Evolutionary conservation across 2,113 vertebrate species (phyloP).

Genomic region (Chaetorhynchus papuensis): DNA sequence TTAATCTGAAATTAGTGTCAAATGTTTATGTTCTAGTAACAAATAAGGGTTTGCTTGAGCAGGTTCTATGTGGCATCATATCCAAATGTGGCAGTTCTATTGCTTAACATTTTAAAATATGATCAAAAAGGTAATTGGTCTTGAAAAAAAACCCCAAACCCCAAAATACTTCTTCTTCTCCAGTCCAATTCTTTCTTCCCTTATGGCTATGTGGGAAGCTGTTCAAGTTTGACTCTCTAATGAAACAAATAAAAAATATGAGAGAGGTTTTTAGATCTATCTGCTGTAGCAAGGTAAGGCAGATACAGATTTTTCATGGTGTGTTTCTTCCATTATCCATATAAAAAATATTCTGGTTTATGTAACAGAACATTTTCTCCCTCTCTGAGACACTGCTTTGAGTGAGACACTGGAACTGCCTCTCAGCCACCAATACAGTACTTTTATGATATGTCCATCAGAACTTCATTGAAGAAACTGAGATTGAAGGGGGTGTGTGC

Average conservation of each 20-base stretch:
- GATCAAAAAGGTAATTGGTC: neutral
- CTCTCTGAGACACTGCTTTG: neutral
- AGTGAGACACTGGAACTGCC: neutral
- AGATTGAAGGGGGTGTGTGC: neutral
- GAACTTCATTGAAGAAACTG: neutral
- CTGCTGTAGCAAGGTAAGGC: neutral
- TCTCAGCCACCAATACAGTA: neutral
- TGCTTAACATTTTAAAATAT: neutral
- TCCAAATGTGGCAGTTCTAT: neutral
- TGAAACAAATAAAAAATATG: neutral
- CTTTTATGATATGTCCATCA: neutral
- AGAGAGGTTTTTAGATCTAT: neutral
- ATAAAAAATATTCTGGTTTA: neutral
- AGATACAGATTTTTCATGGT: neutral
- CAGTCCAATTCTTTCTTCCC: neutral
- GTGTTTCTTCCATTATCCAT: neutral
- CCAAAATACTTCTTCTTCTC: neutral
- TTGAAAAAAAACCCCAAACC: fast-evolving
- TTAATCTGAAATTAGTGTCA: neutral
- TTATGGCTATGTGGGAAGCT: neutral
- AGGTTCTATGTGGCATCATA: neutral
- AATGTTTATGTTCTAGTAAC: neutral
- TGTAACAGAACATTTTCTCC: neutral
- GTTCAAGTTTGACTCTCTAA: neutral
- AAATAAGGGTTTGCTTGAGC: neutral